These are phyloP conservation scores for Cinara cedri DNA, from an alignment of 2,888 invertebrate genomes.

Conservation along the genomic window DNA sequence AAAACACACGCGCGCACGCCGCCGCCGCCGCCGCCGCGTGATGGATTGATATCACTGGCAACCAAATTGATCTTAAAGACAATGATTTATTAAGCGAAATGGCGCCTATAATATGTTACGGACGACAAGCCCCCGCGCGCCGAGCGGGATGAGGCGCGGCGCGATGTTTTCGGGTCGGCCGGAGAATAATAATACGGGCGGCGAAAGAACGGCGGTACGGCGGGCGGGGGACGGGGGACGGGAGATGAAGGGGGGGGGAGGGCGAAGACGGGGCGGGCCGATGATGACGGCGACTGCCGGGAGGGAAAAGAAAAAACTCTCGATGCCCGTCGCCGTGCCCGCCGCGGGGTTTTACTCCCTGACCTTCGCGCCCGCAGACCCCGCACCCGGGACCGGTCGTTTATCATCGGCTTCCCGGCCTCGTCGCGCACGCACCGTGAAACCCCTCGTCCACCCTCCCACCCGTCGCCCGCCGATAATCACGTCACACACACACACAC, in stretches of 20 bases:
- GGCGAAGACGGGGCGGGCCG: constrained; percentile 4
- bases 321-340: not conserved
- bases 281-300: constrained; percentile 1
- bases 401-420: constrained; percentile 46
- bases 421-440: not conserved
- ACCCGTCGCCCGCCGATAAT: not conserved
- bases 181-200: too few species aligned
- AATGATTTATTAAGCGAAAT: constrained; percentile 56
- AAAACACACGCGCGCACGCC: not conserved
- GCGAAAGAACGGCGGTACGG: too few species aligned
- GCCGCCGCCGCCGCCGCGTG: not conserved
- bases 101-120: constrained; percentile 56
- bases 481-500: constrained; percentile 2
- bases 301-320: constrained; percentile 25
- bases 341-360: constrained; percentile 23
- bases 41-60: constrained; percentile 55
- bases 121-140: constrained; percentile 20
- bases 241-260: not conserved
- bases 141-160: too few species aligned
- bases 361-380: constrained; percentile 27
- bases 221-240: too few species aligned
- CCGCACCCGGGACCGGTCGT: constrained; percentile 23
- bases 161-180: too few species aligned
- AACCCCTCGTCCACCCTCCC: not conserved
- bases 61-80: constrained; percentile 55